Evolutionary conservation across 2,113 vertebrate genomes (phyloP).

Genomic region (Uropsilus gracilis): DNA sequence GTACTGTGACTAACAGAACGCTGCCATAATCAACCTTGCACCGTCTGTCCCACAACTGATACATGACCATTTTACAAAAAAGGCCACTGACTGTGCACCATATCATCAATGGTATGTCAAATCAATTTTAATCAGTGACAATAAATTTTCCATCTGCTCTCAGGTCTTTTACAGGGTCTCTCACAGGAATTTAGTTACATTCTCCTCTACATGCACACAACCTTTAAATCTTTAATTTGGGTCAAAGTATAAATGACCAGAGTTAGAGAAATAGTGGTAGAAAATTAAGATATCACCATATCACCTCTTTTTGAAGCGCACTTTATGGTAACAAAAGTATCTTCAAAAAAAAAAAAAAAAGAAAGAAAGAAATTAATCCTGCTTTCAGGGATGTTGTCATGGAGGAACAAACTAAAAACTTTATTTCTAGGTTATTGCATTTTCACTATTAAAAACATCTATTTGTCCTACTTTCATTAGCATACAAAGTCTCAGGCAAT

Average conservation of each 20-base stretch:
- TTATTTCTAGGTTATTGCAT: neutral
- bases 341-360: no score
- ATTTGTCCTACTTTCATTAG: neutral
- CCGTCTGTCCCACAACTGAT: conserved; percentile 82
- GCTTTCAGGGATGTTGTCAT: neutral
- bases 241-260: neutral
- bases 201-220: neutral
- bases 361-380: neutral
- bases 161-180: conserved; percentile 62
- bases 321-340: neutral
- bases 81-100: conserved; percentile 65
- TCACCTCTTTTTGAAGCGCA: neutral
- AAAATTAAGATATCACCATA: neutral
- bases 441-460: neutral
- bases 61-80: conserved; percentile 75
- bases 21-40: conserved; percentile 77
- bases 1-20: conserved; percentile 84
- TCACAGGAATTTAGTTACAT: conserved; percentile 34
- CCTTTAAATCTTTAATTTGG: conserved; percentile 39
- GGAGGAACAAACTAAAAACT: neutral
- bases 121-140: conserved; percentile 87
- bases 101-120: conserved; percentile 74
- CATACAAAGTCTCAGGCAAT: neutral
- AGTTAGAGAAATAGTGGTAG: neutral
- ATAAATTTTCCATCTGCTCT: conserved; percentile 83